Base-by-base conservation (phyloP, 1,140 invertebrate species). In the Tetranychus urticae region DNA sequence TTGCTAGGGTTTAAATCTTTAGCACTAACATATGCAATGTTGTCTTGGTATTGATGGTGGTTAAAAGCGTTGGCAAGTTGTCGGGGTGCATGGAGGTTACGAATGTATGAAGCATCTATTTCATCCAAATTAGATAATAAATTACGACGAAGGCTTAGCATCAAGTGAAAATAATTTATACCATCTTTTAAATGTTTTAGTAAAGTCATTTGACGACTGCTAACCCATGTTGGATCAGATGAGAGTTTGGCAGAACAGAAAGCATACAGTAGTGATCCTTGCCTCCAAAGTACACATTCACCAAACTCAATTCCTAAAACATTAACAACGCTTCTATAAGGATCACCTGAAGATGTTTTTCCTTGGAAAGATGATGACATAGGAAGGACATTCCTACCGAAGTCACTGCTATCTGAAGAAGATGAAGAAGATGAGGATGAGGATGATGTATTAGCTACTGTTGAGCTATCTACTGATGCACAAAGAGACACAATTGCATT, bases 231-330 rank as follows among this genome's bases (percentile, higher is more conserved):
- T 45, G 58, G 46, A 56, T 56, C 60, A n/a, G 34, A 35, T 10
- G 14, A 37, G 13, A 61, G 50, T 56, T 61, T 61, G 36, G 23
- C 14, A 46, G 55, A 48, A 14, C 60, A 61, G n/a, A 55, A 61
- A 34, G 60, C 60, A 46, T 61, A 61, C 8, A 61, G 23, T 3
- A 61, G 60, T 14, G 60, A 35, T 23, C 50, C 60, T 61, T 61
- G 36, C 31, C 60, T 23, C 60, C 60, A 61, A 10, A 46, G 54
- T 6, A 61, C 31, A 47, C 60, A 61, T 56, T 61, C 60, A 52
- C 50, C 58, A 34, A 46, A 59, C 14, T 59, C 58, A 46, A 59
- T 47, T 45, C 58, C 58, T 8, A 59, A 35, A 34, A 59, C 58
- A 59, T 59, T 59, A 33, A 59, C 36, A 33, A 59, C 58, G 23